These are phyloP conservation scores for Neopipo cinnamomea DNA, from an alignment of 2,113 vertebrate genomes.

Conservation along the genomic window DNA sequence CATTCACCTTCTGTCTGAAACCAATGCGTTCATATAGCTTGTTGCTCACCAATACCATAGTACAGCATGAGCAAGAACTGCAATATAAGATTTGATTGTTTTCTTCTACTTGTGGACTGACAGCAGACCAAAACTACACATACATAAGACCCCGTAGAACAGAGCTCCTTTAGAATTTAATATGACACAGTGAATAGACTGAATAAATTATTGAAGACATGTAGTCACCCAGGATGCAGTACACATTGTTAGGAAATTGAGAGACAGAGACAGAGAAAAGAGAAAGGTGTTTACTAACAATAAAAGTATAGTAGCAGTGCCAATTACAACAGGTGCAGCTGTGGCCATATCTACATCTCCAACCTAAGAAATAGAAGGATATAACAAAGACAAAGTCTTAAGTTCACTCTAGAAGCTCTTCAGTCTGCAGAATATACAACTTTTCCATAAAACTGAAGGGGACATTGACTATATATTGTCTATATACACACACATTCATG, in stretches of 20 bases:
- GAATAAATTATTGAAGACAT: not conserved
- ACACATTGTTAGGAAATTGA: not conserved
- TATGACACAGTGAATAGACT: not conserved
- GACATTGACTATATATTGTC: not conserved
- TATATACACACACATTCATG: not conserved
- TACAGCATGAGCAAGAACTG: not conserved
- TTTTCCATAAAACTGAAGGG: not conserved
- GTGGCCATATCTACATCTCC: not conserved
- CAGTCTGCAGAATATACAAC: not conserved
- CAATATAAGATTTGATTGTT: not conserved
- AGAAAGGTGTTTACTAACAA: not conserved
- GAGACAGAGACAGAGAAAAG: not conserved
- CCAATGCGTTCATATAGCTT: not conserved
- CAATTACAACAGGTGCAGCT: not conserved
- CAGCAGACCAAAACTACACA: not conserved
- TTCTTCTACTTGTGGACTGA: not conserved
- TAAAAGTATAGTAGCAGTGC: not conserved
- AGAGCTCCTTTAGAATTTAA: slow-evolving; percentile 33
- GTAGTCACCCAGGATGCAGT: not conserved
- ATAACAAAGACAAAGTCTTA: not conserved
- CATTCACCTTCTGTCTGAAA: not conserved
- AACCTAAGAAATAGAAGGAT: not conserved
- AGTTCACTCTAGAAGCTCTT: not conserved
- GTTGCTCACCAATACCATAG: not conserved
- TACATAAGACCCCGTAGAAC: not conserved